Evolutionary conservation across 2,797 vertebrate species (phyloP), one percentile per base, ranked within the genome.

Genomic region (Mormyrus proboscirostris): DNA sequence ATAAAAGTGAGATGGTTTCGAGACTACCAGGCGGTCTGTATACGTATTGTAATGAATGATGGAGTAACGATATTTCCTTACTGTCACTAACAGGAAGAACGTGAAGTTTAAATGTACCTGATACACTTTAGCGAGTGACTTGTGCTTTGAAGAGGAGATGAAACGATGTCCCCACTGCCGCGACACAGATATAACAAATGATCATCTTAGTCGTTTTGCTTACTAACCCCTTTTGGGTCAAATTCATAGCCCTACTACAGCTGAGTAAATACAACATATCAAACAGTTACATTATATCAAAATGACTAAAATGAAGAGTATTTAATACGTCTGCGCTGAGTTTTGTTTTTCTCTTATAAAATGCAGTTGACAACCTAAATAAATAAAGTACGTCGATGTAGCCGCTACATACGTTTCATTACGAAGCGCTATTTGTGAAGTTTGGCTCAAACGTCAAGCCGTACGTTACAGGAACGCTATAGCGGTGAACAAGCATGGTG

Each of bases 391-490:
- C 29, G 29, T 10, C 65, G 29, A 38, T 38, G 12, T 73, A 73
- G 65, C 12, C 12, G 16, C 2, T 79, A 9, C 44, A 47, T 47
- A 44, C 38, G 38, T 79, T 79, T 62, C 19, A 22, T 59, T 84
- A 55, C 57, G 33, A 62, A 57, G 22, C 22, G 57, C 44, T 33
- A 51, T 86, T 89, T 53, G 6, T 1, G 2, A 88, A 14, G 19
- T 90, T 90, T 90, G 88, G 55, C 50, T 22, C 38, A 87, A 50
- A 86, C 14, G 9, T 3, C 10, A n/a, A 51, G 4, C 82, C 82
- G 44, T 84, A 84, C 1, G 9, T 50, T 4, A 51, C 44, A 29
- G 8, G 19, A 51, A 51, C 44, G 16, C 38, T n/a, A 6, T 44
- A 29, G 82, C 47, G 44, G 47, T 25, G 4, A 51, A n/a, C 44